Conservation (phyloP, 2,888 invertebrate genomes). For the Coenonympha arcania region DNA sequence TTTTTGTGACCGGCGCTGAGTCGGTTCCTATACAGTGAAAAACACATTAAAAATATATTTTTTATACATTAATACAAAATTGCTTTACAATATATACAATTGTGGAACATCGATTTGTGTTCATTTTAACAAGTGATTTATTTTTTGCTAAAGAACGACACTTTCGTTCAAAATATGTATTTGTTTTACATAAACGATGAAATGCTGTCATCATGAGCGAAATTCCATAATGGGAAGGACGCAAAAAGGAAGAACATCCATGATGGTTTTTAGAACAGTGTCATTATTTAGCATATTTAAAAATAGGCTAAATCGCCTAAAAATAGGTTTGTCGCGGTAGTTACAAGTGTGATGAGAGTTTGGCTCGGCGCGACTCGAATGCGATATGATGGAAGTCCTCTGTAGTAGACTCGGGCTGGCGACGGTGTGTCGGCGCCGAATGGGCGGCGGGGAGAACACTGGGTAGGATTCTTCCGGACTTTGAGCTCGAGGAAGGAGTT, state of each 20-base stretch:
- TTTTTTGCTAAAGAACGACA: constrained; percentile 15
- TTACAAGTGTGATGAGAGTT: constrained; percentile 95
- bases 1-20: constrained; percentile 46
- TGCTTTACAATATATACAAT: constrained; percentile 67
- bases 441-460: constrained; percentile 88
- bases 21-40: constrained; percentile 54
- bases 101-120: constrained; percentile 29
- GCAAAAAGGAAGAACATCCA: no score
- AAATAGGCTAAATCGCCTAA: neutral
- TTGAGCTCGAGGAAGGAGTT: constrained; percentile 77
- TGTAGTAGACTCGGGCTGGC: constrained; percentile 72
- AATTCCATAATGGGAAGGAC: no score
- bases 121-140: constrained; percentile 13
- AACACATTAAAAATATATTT: constrained; percentile 16
- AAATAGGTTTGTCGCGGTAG: constrained; percentile 34
- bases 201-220: neutral
- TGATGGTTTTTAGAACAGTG: no score
- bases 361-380: constrained; percentile 81
- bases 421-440: constrained; percentile 78
- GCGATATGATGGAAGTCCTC: constrained; percentile 83
- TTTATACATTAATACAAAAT: constrained; percentile 11
- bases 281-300: constrained; percentile 10
- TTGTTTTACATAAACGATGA: neutral
- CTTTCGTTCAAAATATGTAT: no score
- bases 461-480: constrained; percentile 88